Conservation (phyloP, 2,797 vertebrate species). For the Melanotaenia parkinsoni region DNA sequence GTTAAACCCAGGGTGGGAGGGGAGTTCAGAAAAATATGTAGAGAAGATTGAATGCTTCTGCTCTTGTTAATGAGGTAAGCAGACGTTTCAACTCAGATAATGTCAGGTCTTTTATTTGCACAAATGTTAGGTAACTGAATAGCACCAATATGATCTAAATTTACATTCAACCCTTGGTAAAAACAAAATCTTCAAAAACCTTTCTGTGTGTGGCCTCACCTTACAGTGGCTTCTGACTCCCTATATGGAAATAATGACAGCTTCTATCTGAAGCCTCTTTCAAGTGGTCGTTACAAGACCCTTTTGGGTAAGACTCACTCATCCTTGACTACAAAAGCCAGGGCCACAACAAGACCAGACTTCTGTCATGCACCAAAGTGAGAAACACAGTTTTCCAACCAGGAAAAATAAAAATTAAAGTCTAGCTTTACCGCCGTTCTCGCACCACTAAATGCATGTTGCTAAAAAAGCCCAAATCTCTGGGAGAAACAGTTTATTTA, state of each 20-base stretch:
- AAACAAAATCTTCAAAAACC: constrained; percentile 20
- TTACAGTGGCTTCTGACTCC: constrained; percentile 48
- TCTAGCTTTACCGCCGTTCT: constrained; percentile 76
- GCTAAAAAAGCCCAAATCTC: constrained; percentile 71
- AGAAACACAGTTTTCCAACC: constrained; percentile 65
- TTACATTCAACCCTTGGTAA: constrained; percentile 33
- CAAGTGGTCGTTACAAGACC: constrained; percentile 66
- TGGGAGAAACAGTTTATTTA: constrained; percentile 73
- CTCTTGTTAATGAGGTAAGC: constrained; percentile 29
- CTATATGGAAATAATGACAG: constrained; percentile 72
- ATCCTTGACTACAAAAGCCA: constrained; percentile 66
- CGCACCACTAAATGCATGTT: constrained; percentile 82
- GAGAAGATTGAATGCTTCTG: constrained; percentile 23
- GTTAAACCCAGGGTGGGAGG: constrained; percentile 31
- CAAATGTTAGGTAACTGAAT: constrained; percentile 10
- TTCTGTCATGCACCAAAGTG: constrained; percentile 64
- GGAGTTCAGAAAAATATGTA: constrained; percentile 28
- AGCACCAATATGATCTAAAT: constrained; percentile 2
- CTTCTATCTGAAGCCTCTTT: constrained; percentile 70
- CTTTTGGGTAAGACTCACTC: constrained; percentile 61
- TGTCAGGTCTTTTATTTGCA: constrained; percentile 19
- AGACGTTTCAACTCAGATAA: constrained; percentile 17
- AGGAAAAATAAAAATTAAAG: constrained; percentile 78
- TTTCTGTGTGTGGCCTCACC: constrained; percentile 70
- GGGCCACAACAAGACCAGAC: constrained; percentile 57